Percentiles rank a stretch among this genome's conserved stretches.
phyloP scores from a whole-genome alignment of 2,797 vertebrate species.

The Muscicapa comitata region DNA sequence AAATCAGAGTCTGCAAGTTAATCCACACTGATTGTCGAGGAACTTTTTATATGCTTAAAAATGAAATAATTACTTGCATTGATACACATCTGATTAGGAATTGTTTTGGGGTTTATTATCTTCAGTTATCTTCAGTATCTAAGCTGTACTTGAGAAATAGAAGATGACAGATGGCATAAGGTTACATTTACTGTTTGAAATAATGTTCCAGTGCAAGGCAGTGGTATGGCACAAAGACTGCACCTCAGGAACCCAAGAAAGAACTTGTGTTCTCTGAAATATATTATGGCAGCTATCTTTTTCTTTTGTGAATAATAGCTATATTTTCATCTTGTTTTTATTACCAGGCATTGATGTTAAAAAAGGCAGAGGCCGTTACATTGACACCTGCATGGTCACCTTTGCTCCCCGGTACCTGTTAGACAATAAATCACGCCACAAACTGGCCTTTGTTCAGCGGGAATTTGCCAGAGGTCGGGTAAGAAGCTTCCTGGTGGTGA shows the following conservation, averaged over 20 bases:
- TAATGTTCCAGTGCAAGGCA: background rate
- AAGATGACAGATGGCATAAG: background rate
- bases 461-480: conserved; percentile 96
- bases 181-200: background rate
- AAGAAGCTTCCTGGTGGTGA: conserved; percentile 13
- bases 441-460: conserved; percentile 92
- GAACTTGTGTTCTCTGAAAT: background rate
- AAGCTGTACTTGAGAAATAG: background rate
- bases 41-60: background rate
- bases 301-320: background rate
- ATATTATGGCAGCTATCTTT: background rate
- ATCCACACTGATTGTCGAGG: background rate
- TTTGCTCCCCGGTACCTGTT: conserved; percentile 95
- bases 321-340: background rate
- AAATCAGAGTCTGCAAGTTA: background rate
- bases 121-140: background rate
- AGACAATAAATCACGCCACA: conserved; percentile 92
- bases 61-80: background rate
- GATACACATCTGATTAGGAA: background rate
- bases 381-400: conserved; percentile 92
- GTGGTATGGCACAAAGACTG: background rate
- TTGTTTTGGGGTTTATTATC: accelerated
- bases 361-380: conserved; percentile 93
- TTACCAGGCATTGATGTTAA: conserved; percentile 90
- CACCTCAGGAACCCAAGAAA: background rate